Percentiles rank a stretch among this genome's conserved stretches.
phyloP scores from a whole-genome alignment of 2,888 invertebrate genomes.

The Byasa hedistus region DNA sequence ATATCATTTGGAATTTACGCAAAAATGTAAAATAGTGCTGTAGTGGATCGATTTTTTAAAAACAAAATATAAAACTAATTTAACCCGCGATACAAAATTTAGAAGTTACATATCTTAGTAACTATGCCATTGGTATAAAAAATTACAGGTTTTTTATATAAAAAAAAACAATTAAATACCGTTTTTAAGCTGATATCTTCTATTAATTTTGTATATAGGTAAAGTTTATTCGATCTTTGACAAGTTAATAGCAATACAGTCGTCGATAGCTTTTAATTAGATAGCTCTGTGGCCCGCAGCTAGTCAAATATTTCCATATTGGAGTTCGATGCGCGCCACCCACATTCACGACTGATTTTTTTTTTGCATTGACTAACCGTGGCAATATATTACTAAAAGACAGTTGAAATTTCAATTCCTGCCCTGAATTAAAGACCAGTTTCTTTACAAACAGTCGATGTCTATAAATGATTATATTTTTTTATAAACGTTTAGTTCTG shows the following conservation, averaged over 20 bases:
- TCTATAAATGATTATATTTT: not conserved
- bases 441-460: not conserved
- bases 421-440: not conserved
- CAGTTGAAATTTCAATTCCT: slow-evolving; percentile 2
- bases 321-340: slow-evolving; percentile 54
- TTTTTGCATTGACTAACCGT: slow-evolving; percentile 39
- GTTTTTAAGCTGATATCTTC: slow-evolving; percentile 25
- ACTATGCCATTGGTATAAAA: not conserved
- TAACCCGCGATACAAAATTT: not conserved
- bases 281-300: slow-evolving; percentile 48
- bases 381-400: not conserved
- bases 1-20: no score
- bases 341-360: slow-evolving; percentile 44
- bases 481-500: not conserved
- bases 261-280: slow-evolving; percentile 54
- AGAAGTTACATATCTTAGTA: not conserved
- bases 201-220: slow-evolving; percentile 48
- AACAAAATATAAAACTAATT: not conserved
- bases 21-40: no score
- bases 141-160: not conserved
- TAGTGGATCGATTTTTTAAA: no score
- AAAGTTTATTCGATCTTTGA: slow-evolving; percentile 54
- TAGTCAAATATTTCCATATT: slow-evolving; percentile 57
- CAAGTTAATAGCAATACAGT: slow-evolving; percentile 59
- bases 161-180: not conserved